A percentile compares a stretch with the other conserved stretches of the same genome.
Conservation (phyloP, 2,888 invertebrate genomes). For the Sarcophaga caerulescens region DNA sequence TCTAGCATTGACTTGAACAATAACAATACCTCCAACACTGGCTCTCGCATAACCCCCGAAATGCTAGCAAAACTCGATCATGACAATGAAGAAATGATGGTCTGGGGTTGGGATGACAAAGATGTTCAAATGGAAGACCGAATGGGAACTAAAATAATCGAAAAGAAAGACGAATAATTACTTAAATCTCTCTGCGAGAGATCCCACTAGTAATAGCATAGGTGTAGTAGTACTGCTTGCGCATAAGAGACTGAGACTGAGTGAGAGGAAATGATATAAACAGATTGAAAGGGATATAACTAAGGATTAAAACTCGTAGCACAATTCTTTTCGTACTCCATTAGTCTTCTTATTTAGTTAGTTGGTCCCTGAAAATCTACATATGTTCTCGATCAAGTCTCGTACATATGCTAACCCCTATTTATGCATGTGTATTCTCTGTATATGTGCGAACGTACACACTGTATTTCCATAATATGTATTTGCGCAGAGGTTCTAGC, state of each 20-base stretch:
- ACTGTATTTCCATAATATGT: constrained; percentile 9
- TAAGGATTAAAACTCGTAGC: background rate
- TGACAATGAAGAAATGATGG: constrained; percentile 82
- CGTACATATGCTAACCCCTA: no score
- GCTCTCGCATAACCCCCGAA: constrained; percentile 73
- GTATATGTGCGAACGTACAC: background rate
- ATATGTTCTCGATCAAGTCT: no score
- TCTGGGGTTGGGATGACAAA: constrained; percentile 92
- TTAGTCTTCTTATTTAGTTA: no score
- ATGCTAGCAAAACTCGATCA: constrained; percentile 76
- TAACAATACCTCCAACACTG: constrained; percentile 70
- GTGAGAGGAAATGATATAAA: background rate
- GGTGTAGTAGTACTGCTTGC: background rate
- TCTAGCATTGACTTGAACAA: constrained; percentile 75
- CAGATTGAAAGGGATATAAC: background rate
- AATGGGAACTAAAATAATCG: constrained; percentile 80
- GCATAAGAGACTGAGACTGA: constrained; percentile 10
- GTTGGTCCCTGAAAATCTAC: no score
- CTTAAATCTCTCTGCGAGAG: constrained; percentile 64
- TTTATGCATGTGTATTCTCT: background rate
- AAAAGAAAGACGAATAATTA: constrained; percentile 75
- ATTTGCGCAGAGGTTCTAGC: constrained; percentile 51
- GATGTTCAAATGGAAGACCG: constrained; percentile 88
- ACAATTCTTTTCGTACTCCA: no score
- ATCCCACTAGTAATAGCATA: constrained; percentile 8